These are phyloP conservation scores for Abrostola triplasia DNA, from an alignment of 2,888 invertebrate species.

Conservation along the genomic window DNA sequence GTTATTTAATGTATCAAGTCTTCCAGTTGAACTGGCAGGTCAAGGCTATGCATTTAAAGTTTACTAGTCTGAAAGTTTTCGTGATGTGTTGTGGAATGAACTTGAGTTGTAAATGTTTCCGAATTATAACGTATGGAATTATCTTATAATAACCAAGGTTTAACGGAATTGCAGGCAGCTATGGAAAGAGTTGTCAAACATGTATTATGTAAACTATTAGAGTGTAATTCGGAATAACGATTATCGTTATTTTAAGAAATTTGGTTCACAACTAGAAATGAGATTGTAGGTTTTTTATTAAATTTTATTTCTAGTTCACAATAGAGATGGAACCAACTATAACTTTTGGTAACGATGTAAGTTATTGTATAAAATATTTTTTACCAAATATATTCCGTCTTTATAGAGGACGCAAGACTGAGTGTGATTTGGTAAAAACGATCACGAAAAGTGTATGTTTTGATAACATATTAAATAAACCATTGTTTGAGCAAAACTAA, in stretches of 20 bases:
- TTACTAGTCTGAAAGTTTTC: conserved; percentile 59
- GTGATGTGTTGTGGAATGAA: conserved; percentile 33
- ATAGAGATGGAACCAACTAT: conserved; percentile 22
- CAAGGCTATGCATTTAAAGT: conserved; percentile 59
- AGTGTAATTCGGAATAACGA: conserved; percentile 5
- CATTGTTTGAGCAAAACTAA: conserved; percentile 29
- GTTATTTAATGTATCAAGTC: conserved; percentile 46
- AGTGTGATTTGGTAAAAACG: conserved; percentile 57
- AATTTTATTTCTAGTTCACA: conserved; percentile 35
- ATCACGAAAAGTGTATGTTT: conserved; percentile 35
- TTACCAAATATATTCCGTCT: conserved; percentile 66
- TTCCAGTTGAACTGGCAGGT: conserved; percentile 63
- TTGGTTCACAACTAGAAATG: conserved; percentile 29
- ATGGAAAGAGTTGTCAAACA: not conserved
- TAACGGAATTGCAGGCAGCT: conserved; percentile 1
- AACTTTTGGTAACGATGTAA: conserved; percentile 22
- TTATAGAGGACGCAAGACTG: conserved; percentile 79
- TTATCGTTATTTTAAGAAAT: conserved; percentile 21
- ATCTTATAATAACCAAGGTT: conserved; percentile 10
- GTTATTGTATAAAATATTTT: conserved; percentile 42
- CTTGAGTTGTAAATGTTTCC: conserved; percentile 25
- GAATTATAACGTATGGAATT: conserved; percentile 4
- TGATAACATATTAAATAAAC: conserved; percentile 8
- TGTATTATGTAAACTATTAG: conserved; percentile 10
- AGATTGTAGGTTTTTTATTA: conserved; percentile 20